Evolutionary conservation across 2,797 vertebrate genomes (phyloP).

Genomic region (Pelobates cultripes): DNA sequence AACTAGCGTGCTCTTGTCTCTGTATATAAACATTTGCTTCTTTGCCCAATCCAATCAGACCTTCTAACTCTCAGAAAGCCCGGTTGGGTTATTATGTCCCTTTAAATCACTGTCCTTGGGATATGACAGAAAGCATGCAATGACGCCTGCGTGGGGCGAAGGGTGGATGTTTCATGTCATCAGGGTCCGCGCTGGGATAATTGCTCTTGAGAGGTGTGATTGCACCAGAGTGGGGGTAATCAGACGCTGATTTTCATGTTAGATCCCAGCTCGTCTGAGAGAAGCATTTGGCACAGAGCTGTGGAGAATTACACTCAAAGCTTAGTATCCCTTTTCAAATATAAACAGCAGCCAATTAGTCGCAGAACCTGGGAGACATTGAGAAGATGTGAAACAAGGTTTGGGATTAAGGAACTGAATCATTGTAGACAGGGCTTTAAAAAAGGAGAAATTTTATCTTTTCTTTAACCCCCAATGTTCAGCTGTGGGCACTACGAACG

Average conservation of each 20-base stretch:
- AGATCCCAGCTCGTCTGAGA: constrained; percentile 66
- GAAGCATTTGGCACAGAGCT: constrained; percentile 66
- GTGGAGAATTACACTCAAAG: constrained; percentile 67
- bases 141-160: constrained; percentile 52
- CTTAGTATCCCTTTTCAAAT: constrained; percentile 69
- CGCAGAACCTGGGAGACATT: constrained; percentile 34
- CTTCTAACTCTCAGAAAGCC: constrained; percentile 58
- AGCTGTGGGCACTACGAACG: too few species aligned
- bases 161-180: constrained; percentile 63
- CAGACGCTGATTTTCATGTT: constrained; percentile 71
- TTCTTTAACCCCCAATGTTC: constrained; percentile 14
- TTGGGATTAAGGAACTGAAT: constrained; percentile 35
- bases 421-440: constrained; percentile 12
- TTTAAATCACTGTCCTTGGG: constrained; percentile 66
- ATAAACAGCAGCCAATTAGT: constrained; percentile 68
- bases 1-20: constrained; percentile 15
- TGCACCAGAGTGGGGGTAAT: constrained; percentile 69
- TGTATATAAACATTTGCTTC: constrained; percentile 29
- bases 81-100: constrained; percentile 62
- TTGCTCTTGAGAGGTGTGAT: constrained; percentile 77
- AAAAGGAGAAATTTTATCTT: background rate
- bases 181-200: constrained; percentile 66
- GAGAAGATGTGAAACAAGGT: constrained; percentile 30
- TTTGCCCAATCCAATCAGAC: constrained; percentile 36
- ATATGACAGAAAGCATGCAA: constrained; percentile 63